These are phyloP conservation scores for Meteorus cinctellus DNA, from an alignment of 2,888 invertebrate species.

Conservation along the genomic window DNA sequence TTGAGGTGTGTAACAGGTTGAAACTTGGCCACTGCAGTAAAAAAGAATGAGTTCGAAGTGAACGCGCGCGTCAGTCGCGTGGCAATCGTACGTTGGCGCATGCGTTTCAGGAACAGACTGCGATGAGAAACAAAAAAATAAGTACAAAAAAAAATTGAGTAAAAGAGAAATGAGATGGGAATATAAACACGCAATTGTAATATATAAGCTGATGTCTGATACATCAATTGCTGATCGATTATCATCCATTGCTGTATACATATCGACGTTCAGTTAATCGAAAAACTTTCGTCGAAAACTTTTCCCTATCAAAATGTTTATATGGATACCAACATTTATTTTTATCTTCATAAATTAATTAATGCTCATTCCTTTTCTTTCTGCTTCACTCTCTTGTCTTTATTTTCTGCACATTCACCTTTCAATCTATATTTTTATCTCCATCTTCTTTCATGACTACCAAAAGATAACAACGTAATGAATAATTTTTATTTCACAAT, in stretches of 20 bases:
- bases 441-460: background rate
- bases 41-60: conserved; percentile 13
- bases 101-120: conserved; percentile 50
- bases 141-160: background rate
- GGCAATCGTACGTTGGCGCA: conserved; percentile 57
- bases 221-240: conserved; percentile 19
- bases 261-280: background rate
- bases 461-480: background rate
- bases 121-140: background rate
- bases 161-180: background rate
- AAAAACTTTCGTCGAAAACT: conserved; percentile 18
- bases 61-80: conserved; percentile 58
- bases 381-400: background rate
- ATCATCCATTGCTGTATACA: background rate
- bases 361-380: background rate
- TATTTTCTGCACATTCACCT: too few relatives aligned
- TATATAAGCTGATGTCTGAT: background rate
- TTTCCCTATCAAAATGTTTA: background rate
- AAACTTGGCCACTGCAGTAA: conserved; percentile 11
- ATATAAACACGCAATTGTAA: background rate
- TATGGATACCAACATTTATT: background rate
- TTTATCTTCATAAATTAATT: conserved; percentile 1
- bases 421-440: too few relatives aligned
- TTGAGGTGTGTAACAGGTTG: conserved; percentile 11
- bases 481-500: background rate